Percentiles rank a stretch among this genome's conserved stretches.
phyloP scores from a whole-genome alignment of 2,797 vertebrate genomes.

The Mus spretus region DNA sequence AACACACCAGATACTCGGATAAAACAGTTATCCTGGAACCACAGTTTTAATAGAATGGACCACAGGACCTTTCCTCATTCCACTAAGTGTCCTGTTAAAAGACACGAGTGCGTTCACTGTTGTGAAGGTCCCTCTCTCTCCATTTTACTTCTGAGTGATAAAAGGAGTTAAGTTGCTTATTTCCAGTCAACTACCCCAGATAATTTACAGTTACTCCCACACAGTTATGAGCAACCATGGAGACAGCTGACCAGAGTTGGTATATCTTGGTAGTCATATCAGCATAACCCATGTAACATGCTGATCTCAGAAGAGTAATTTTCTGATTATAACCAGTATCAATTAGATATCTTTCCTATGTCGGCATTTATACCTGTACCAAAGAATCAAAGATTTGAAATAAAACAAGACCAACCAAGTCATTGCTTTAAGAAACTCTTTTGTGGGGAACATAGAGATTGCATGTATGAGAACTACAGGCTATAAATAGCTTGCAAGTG shows the following conservation, averaged over 20 bases:
- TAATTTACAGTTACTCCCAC: neutral
- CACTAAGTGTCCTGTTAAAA: neutral
- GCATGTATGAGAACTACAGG: neutral
- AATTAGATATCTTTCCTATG: neutral
- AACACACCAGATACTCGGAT: neutral
- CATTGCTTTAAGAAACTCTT: neutral
- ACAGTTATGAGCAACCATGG: neutral
- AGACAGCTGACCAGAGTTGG: neutral
- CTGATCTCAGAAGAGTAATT: conserved; percentile 3
- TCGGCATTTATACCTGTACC: neutral
- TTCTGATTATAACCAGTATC: neutral
- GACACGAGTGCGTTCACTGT: neutral
- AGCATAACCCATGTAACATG: neutral
- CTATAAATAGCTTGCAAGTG: neutral
- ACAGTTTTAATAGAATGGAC: neutral
- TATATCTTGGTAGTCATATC: neutral
- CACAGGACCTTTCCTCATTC: neutral
- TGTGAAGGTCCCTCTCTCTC: neutral
- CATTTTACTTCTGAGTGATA: neutral
- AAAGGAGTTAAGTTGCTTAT: neutral
- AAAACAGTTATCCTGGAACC: conserved; percentile 22
- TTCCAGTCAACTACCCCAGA: neutral
- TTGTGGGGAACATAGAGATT: neutral
- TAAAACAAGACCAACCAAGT: neutral
- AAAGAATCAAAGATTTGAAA: neutral